Percentiles rank a stretch among this genome's conserved stretches.
Evolutionary conservation across 2,888 invertebrate species (phyloP).

Genomic region (Cynaeus angustus): DNA sequence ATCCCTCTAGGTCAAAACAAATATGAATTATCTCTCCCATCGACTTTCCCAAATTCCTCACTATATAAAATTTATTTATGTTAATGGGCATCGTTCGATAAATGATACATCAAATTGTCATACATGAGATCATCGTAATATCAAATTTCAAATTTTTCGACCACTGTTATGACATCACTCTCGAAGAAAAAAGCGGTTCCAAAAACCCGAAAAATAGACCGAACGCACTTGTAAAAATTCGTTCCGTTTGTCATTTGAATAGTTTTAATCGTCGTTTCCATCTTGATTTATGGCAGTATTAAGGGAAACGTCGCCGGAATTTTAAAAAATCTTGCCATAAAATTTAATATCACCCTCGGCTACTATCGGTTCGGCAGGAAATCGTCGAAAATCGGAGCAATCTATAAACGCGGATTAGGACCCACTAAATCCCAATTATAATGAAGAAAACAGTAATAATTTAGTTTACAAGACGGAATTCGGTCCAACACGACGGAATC

Average conservation of each 20-base stretch:
- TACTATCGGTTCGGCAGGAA: neutral
- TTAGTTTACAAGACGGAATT: conserved; percentile 31
- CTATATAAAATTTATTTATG: conserved; percentile 13
- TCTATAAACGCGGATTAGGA: neutral
- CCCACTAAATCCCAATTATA: conserved; percentile 26
- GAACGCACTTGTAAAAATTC: neutral
- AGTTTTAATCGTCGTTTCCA: too few relatives aligned
- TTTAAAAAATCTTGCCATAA: too few relatives aligned
- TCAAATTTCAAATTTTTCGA: conserved; percentile 13
- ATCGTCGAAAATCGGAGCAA: neutral
- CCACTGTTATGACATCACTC: conserved; percentile 10
- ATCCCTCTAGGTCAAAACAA: neutral
- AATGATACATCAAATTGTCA: conserved; percentile 12
- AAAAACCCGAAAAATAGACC: neutral
- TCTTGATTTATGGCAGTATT: too few relatives aligned
- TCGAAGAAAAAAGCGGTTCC: neutral
- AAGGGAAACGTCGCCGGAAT: too few relatives aligned
- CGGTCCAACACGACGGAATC: conserved; percentile 28
- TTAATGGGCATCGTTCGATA: conserved; percentile 1
- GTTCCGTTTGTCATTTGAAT: neutral
- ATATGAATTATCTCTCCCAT: neutral
- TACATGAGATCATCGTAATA: conserved; percentile 20
- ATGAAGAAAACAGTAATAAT: conserved; percentile 23
- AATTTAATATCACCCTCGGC: neutral
- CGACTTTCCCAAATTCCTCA: neutral